Evolutionary conservation across 2,113 vertebrate species (phyloP), one percentile per base, ranked within the genome.

Genomic region (Apeltes quadracus): DNA sequence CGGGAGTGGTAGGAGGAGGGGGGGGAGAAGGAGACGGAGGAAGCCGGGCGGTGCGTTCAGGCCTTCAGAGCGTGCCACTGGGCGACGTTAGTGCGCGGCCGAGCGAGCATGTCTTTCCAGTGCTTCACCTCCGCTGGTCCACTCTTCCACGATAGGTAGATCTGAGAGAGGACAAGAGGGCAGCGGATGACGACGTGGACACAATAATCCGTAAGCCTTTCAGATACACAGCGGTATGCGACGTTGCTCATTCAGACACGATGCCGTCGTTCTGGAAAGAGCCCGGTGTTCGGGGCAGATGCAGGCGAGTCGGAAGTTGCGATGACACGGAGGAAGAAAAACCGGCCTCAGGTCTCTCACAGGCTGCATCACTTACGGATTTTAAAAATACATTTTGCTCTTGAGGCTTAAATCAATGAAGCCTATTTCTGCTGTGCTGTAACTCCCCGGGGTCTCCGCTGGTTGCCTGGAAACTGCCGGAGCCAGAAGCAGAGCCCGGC

Each of bases 101-200:
- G 96, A 72, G 96, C 95, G 32, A 99, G 97, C 98, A 99, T 99
- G 93, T 99, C 98, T 90, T 99, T 99, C 98, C 98, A 99, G 94
- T 99, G 98, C 80, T 98, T 98, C 71, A 98, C 98, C 88, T 98
- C 98, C 1, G 94, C 97, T 0, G 97, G 97, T 39, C 98, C 98
- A 9, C 98, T 99, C 94, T 99, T 99, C 98, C 98, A 99, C 10
- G 98, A 99, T 84, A 99, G 95, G 92, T 99, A 99, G 90, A 99
- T 99, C 98, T 99, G 87, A 4, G 51, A 64, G 65, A 62, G 68
- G 27, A 57, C 48, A 36, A 38, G 29, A 55, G 51, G 53, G 53
- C 22, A 50, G 27, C 32, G 34, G n/a, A 46, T 22, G 39, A 57
- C 32, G 6, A 29, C 9, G 32, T 5, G 63, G 9, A 25, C 38